A percentile compares a stretch with the other conserved stretches of the same genome.
Evolutionary conservation across 2,888 invertebrate genomes (phyloP).

Genomic region (Rhingia campestris): DNA sequence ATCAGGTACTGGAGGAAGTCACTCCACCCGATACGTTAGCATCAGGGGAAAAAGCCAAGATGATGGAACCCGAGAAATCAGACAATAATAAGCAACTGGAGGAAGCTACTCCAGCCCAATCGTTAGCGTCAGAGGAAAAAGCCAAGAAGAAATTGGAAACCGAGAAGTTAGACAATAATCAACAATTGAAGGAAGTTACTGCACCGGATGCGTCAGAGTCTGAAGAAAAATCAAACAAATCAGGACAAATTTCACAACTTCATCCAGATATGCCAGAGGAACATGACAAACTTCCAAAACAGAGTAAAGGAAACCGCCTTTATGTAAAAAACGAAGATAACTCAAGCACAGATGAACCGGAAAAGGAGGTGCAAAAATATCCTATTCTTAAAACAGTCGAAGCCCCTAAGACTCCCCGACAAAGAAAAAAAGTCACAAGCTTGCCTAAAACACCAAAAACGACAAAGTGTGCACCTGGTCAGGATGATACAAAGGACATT

Average conservation of each 20-base stretch:
- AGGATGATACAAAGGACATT: not conserved
- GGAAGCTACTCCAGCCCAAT: not conserved
- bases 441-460: not conserved
- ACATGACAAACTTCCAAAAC: not conserved
- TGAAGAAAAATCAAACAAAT: no score
- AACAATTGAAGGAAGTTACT: no score
- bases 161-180: not conserved
- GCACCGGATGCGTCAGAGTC: no score
- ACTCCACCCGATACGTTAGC: not conserved
- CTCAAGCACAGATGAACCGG: no score
- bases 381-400: not conserved
- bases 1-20: not conserved
- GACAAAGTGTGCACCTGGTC: not conserved
- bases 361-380: not conserved
- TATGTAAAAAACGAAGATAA: not conserved
- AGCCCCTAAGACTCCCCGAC: not conserved
- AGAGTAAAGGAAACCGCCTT: not conserved
- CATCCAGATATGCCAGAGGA: no score
- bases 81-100: not conserved
- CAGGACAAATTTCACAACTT: no score
- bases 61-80: not conserved
- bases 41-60: not conserved
- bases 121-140: not conserved
- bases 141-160: not conserved
- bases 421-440: conserved; percentile 1